A percentile compares a stretch with the other conserved stretches of the same genome.
Conservation (phyloP, 35 echinoderm and acorn worm species). For the Hemicentrotus pulcherrimus region DNA sequence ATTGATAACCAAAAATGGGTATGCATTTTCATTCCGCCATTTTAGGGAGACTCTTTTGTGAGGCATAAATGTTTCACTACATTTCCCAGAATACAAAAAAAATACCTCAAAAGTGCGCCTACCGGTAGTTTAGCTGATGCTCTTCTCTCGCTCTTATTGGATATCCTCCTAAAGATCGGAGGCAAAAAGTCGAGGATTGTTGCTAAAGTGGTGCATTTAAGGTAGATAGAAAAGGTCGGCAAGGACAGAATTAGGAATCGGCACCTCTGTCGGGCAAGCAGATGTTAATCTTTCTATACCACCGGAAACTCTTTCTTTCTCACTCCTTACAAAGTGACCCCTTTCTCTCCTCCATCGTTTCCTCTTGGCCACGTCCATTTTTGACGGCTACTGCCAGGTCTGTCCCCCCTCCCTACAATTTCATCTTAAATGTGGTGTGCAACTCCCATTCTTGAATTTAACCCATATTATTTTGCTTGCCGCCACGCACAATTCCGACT, state of each 20-base stretch:
- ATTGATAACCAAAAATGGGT: no score
- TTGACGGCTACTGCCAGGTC: neutral
- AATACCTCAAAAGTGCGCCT: neutral
- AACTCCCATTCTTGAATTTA: neutral
- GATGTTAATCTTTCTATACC: neutral
- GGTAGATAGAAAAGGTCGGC: neutral
- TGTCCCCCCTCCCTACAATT: neutral
- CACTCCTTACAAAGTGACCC: neutral
- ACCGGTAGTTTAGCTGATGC: neutral
- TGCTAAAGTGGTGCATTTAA: neutral
- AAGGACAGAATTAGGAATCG: neutral
- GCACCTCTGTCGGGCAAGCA: conserved; percentile 26
- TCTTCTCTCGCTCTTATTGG: neutral
- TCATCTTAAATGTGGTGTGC: neutral
- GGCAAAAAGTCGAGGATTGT: neutral
- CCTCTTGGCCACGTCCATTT: conserved; percentile 22
- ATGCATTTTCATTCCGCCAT: neutral
- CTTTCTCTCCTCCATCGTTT: conserved; percentile 8
- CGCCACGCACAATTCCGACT: neutral
- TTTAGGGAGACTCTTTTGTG: neutral
- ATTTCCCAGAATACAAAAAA: neutral
- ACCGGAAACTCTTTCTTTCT: conserved; percentile 30
- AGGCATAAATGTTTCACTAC: neutral
- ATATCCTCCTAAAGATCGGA: neutral
- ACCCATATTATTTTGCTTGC: neutral